Evolutionary conservation across 2,888 invertebrate species (phyloP).

Genomic region (Patella pellucida): DNA sequence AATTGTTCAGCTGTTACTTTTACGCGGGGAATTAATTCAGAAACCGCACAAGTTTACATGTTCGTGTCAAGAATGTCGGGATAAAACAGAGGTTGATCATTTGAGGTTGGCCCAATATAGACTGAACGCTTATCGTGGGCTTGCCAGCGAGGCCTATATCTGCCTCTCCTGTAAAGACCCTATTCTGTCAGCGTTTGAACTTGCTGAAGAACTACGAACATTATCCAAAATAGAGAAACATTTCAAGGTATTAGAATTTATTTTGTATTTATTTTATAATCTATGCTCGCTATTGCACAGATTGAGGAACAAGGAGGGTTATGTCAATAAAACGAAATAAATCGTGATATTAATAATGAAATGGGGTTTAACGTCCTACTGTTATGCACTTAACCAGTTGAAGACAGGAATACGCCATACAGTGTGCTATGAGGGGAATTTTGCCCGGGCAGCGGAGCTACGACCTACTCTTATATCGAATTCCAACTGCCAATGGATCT

Average conservation of each 20-base stretch:
- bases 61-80: slow-evolving; percentile 61
- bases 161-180: slow-evolving; percentile 68
- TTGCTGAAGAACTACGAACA: slow-evolving; percentile 60
- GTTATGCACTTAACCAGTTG: too few relatives aligned
- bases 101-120: slow-evolving; percentile 66
- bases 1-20: slow-evolving; percentile 62
- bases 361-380: too few relatives aligned
- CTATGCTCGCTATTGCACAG: too few relatives aligned
- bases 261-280: too few relatives aligned
- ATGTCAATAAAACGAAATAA: too few relatives aligned
- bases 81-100: slow-evolving; percentile 64
- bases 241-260: slow-evolving; percentile 58
- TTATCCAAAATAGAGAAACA: slow-evolving; percentile 65
- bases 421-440: too few relatives aligned
- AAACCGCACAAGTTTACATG: slow-evolving; percentile 68
- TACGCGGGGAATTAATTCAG: slow-evolving; percentile 63
- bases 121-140: slow-evolving; percentile 66
- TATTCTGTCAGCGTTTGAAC: slow-evolving; percentile 65
- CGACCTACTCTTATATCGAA: too few relatives aligned
- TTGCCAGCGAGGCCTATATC: slow-evolving; percentile 68
- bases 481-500: too few relatives aligned
- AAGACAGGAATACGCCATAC: too few relatives aligned
- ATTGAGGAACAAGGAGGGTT: too few relatives aligned
- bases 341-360: too few relatives aligned
- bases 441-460: too few relatives aligned